Base-by-base conservation (phyloP, 2,113 vertebrate genomes). In the Dromaius novaehollandiae region DNA sequence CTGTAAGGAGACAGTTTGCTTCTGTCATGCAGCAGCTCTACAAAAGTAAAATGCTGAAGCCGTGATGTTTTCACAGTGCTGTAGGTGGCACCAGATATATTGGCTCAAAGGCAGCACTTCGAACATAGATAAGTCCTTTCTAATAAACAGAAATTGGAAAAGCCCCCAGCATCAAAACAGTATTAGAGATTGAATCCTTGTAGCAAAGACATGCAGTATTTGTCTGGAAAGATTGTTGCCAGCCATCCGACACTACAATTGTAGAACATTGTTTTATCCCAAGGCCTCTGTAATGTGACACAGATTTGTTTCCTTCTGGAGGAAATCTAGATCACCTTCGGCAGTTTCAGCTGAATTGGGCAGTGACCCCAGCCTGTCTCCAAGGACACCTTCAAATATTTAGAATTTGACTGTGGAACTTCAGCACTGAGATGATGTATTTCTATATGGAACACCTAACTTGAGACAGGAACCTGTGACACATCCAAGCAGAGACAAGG, bases 121-220 rank as follows among this genome's bases (percentile, higher is more conserved):
- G 91, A 77, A 65, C 75, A 34, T 1, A 82, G 50, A 19, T 26
- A 93, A 96, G 46, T 81, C 4, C 3, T 93, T 94, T 96, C 73
- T 94, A 88, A 95, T 91, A 97, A 97, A 92, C 30, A 89, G 65
- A 75, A 91, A 94, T 50, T 83, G 79, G 76, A 94, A 96, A 93
- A 82, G 77, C 94, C 84, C 86, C 83, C 42, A 82, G 95, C 86
- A 89, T 66, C 2, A 6, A 86, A 92, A 92, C 44, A 91, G 92
- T 94, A 97, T 94, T 93, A 96, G 93, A 97, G 86, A 95, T 21
- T 82, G 81, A 97, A 96, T 75, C 36, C 76, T 82, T 95, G 82
- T 91, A 90, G 90, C 82, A 97, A 97, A 96, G 83, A 86, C 46
- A 93, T 15, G 16, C 78, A 84, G 55, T 89, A 95, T 78, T 89